phyloP scores from a whole-genome alignment of 2,888 invertebrate species.

The Apoda limacodes region DNA sequence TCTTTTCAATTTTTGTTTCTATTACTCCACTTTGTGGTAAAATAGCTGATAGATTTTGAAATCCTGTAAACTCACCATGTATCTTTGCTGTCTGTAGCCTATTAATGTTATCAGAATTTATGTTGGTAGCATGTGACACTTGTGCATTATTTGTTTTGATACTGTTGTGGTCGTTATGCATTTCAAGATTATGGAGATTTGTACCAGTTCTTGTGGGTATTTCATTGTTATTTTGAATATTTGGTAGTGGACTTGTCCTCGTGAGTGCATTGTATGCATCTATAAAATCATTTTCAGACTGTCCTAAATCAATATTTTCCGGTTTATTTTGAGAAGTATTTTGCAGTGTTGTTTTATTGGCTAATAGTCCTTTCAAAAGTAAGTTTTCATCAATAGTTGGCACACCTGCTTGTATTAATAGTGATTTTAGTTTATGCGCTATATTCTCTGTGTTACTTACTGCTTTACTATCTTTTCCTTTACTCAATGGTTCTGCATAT shows the following conservation, averaged over 20 bases:
- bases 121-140: conserved; percentile 1
- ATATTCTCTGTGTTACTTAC: conserved; percentile 30
- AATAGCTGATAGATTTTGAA: too few species aligned
- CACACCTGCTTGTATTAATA: conserved; percentile 42
- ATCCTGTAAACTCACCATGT: too few species aligned
- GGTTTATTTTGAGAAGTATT: conserved; percentile 17
- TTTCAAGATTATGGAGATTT: too few species aligned
- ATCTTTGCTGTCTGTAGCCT: too few species aligned
- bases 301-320: conserved; percentile 35
- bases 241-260: conserved; percentile 50
- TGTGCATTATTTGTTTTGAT: conserved; percentile 2
- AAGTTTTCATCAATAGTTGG: conserved; percentile 41
- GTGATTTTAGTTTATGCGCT: conserved; percentile 39
- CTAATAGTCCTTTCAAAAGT: conserved; percentile 38
- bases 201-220: too few species aligned
- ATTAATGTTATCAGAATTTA: background rate
- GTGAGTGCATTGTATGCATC: conserved; percentile 60
- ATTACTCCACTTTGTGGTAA: conserved; percentile 2
- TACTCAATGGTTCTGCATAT: conserved; percentile 5
- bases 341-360: too few species aligned
- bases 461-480: conserved; percentile 3
- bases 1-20: conserved; percentile 10
- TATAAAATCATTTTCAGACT: conserved; percentile 61
- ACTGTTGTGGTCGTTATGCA: background rate
- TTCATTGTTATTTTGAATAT: conserved; percentile 18